Evolutionary conservation across 1,140 invertebrate genomes (phyloP).

Genomic region (Dermatophagoides farinae): DNA sequence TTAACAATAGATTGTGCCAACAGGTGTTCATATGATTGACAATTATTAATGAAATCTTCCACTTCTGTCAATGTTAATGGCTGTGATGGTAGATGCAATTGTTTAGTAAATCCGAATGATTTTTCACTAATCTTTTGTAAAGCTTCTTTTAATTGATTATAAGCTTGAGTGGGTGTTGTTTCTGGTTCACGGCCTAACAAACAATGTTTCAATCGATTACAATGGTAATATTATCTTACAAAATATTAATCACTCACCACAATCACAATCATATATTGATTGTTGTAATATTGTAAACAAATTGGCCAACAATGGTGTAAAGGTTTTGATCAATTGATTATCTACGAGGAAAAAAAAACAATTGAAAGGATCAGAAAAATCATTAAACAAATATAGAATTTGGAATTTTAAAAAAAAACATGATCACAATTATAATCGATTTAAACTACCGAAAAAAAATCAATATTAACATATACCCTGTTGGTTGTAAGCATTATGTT

Average conservation of each 20-base stretch:
- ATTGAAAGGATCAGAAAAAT: neutral
- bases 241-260: too few relatives aligned
- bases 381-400: too few relatives aligned
- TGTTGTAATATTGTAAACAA: neutral
- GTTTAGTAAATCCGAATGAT: neutral
- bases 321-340: neutral
- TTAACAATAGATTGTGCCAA: constrained; percentile 1
- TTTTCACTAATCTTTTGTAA: neutral
- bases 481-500: too few relatives aligned
- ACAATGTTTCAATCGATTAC: too few relatives aligned
- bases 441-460: neutral
- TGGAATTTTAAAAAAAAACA: neutral
- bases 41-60: neutral
- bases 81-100: neutral
- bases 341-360: neutral
- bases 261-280: neutral
- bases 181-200: neutral
- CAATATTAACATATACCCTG: neutral
- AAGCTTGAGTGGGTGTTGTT: neutral
- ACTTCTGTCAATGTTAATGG: neutral
- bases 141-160: neutral
- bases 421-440: neutral
- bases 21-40: constrained; percentile 1
- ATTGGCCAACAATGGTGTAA: constrained; percentile 1
- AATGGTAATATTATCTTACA: too few relatives aligned